phyloP scores from a whole-genome alignment of 1,140 invertebrate species.

The Cyclargus thomasi region DNA sequence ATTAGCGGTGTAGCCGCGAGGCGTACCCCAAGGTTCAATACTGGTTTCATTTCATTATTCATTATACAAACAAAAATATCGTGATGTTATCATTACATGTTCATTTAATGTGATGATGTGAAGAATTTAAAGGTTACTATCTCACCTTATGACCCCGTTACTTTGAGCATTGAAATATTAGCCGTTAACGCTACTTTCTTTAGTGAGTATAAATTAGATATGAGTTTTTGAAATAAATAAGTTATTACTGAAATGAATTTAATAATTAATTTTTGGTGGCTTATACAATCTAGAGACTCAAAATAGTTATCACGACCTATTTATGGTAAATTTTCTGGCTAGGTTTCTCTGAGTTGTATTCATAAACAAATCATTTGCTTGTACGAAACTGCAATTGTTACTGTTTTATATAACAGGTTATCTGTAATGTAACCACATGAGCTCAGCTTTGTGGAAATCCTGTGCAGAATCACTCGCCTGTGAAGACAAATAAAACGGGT shows the following conservation, averaged over 20 bases:
- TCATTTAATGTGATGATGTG: background rate
- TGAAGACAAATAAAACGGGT: background rate
- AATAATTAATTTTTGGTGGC: too few species aligned
- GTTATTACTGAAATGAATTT: background rate
- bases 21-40: slow-evolving; percentile 5
- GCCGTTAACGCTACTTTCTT: background rate
- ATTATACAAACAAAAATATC: slow-evolving; percentile 5
- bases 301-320: too few species aligned
- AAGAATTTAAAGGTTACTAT: slow-evolving; percentile 3
- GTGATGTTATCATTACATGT: slow-evolving; percentile 3
- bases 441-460: background rate
- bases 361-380: background rate
- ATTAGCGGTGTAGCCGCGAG: background rate
- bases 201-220: background rate
- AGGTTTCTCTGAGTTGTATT: too few species aligned
- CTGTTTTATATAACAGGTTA: background rate
- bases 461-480: background rate
- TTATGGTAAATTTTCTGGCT: too few species aligned
- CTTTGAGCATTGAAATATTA: background rate
- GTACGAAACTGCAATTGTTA: too few species aligned
- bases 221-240: background rate
- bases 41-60: background rate
- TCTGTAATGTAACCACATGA: background rate
- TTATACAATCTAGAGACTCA: too few species aligned
- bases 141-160: background rate